Conservation (phyloP, 2,113 vertebrate genomes). For the Scytalopus superciliaris region DNA sequence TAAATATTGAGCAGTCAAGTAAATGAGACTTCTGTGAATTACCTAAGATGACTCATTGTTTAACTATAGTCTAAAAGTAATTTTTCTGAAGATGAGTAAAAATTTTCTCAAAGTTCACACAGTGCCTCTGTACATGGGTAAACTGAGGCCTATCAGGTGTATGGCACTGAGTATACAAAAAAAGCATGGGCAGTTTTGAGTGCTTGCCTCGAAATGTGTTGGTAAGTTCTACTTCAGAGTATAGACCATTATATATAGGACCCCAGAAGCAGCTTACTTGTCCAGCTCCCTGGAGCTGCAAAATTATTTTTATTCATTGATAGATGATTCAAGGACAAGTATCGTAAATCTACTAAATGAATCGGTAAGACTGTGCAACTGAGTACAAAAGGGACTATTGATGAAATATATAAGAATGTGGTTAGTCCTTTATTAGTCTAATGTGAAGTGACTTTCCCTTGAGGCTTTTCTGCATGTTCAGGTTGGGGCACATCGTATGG, state of each 20-base stretch:
- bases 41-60: neutral
- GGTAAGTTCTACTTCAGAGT: neutral
- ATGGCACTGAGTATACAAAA: neutral
- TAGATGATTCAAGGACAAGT: neutral
- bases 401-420: neutral
- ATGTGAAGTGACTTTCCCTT: neutral
- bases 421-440: neutral
- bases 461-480: neutral
- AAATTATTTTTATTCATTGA: neutral
- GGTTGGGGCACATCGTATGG: neutral
- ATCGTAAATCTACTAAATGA: neutral
- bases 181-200: neutral
- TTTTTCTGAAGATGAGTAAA: neutral
- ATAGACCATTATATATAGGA: neutral
- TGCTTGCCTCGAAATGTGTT: neutral
- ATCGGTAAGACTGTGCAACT: neutral
- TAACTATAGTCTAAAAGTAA: neutral
- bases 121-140: neutral
- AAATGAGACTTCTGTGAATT: neutral
- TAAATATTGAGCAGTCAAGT: neutral
- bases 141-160: neutral
- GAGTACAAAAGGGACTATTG: neutral
- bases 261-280: neutral
- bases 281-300: neutral
- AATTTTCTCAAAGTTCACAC: neutral